Base-by-base conservation (phyloP, 2,797 vertebrate species). In the Eleutherodactylus coqui region DNA sequence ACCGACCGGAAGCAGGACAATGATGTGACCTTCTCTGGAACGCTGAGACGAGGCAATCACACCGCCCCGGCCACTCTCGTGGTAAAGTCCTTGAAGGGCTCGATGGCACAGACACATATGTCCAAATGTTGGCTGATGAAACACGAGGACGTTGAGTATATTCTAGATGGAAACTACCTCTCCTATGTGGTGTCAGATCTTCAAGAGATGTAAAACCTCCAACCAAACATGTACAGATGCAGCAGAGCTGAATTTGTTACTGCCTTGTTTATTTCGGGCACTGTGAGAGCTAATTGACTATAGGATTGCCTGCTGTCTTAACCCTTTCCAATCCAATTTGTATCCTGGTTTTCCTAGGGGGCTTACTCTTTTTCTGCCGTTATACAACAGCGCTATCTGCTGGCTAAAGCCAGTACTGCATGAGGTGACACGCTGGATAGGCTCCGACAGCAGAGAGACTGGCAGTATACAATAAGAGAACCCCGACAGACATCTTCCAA, bases 121-220 rank as follows among this genome's bases (percentile, higher is more conserved):
- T 90, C 92, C 81, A 93, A 89, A 47, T 97, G 96, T 83, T 97
- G 96, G 95, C 92, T 96, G 88, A 94, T 96, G 85, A 94, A 94
- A 34, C 93, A 92, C 87, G 89, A 90, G 5, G 92, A 95, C 36
- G 88, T 96, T 8, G 90, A 94, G 83, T 89, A 81, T 62, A 93
- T 97, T 6, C 90, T 97, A 88, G 94, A 95, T 5, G 92, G 91
- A 13, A 89, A 94, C 0, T 97, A 96, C 47, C 78, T 92, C 55
- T 92, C 91, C 89, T 97, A 95, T n/a, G 90, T 96, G 49, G 93
- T 95, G 84, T 93, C 93, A 69, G 90, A 70, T n/a, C 80, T 27
- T 0, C 70, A 24, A 11, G 80, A 89, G 34, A 76, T 82, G 38
- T 89, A 60, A 89, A 47, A 38, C 47, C 60, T n/a, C 45, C 55